Conservation (phyloP, 2,888 invertebrate genomes). For the Drosophila lutescens region DNA sequence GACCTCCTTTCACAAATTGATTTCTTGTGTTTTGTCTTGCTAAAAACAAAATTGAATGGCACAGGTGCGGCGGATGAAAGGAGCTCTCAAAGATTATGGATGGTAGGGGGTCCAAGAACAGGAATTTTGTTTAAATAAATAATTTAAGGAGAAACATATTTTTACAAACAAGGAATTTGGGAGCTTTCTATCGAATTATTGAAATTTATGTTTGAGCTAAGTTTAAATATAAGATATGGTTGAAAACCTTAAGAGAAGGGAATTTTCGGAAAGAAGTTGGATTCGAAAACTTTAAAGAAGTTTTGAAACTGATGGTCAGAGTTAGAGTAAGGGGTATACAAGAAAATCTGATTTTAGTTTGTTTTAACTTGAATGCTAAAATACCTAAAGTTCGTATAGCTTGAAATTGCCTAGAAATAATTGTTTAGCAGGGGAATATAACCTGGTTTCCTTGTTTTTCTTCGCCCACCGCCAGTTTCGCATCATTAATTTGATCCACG, state of each 20-base stretch:
- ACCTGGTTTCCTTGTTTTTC: not conserved
- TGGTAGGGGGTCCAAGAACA: not conserved
- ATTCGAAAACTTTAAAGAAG: too few relatives aligned
- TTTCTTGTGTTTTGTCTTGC: slow-evolving; percentile 32
- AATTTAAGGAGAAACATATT: not conserved
- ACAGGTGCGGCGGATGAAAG: slow-evolving; percentile 8
- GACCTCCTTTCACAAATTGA: slow-evolving; percentile 27
- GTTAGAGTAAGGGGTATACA: too few relatives aligned
- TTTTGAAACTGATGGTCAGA: too few relatives aligned
- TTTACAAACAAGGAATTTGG: not conserved
- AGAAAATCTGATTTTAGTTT: too few relatives aligned
- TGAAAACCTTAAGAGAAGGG: too few relatives aligned
- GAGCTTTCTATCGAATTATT: too few relatives aligned
- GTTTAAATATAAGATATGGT: too few relatives aligned
- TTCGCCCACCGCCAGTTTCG: slow-evolving; percentile 38
- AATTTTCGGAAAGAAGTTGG: too few relatives aligned
- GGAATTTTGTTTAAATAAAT: not conserved
- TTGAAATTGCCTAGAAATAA: not conserved
- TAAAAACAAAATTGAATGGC: slow-evolving; percentile 24
- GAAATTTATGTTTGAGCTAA: too few relatives aligned
- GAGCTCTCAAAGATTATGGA: not conserved
- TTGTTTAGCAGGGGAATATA: not conserved
- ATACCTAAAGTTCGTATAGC: too few relatives aligned
- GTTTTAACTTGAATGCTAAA: too few relatives aligned
- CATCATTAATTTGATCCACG: slow-evolving; percentile 65